Evolutionary conservation across 1,140 invertebrate genomes (phyloP), one percentile per base, ranked within the genome.

Genomic region (Calephelis nemesis): DNA sequence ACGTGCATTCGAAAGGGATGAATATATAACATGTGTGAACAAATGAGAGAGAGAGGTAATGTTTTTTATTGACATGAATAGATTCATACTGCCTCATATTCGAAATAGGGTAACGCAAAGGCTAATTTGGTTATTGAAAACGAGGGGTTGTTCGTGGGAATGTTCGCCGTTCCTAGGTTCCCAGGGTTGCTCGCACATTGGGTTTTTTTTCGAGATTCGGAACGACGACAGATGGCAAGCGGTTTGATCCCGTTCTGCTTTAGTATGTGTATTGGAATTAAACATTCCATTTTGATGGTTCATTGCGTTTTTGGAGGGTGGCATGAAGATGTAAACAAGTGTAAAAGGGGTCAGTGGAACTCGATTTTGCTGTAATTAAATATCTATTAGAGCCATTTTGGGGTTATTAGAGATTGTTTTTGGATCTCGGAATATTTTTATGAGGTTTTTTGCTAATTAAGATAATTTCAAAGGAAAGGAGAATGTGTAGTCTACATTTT

Each of bases 101-200:
- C 85, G 85, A 91, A 90, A 91, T 91, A 88, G 89, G 89, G 89
- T 91, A 91, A 90, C 87, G 88, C 84, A 91, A 91, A 91, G 85
- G 89, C 89, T 91, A 91, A 91, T 91, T 91, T 91, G 89, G 89
- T 91, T 91, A 91, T 91, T 90, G 89, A 90, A 91, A 90, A 90
- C 87, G 89, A 88, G 89, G 89, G 89, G 89, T 91, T 85, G 87
- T 88, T 88, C 89, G 89, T 91, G 89, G 89, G 89, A 91, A 91
- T 87, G 83, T 84, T 83, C 79, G 83, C 76, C 75, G 84, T 74
- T 87, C 79, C 79, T 87, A 84, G 89, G 89, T 91, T 91, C 89
- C 89, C 87, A 91, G 89, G 88, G 87, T 85, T 88, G 87, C 78
- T 82, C 81, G 84, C 87, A 89, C 85, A 90, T 90, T 90, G 82